phyloP scores from a whole-genome alignment of 2,888 invertebrate species.

The Smittia aterrima region DNA sequence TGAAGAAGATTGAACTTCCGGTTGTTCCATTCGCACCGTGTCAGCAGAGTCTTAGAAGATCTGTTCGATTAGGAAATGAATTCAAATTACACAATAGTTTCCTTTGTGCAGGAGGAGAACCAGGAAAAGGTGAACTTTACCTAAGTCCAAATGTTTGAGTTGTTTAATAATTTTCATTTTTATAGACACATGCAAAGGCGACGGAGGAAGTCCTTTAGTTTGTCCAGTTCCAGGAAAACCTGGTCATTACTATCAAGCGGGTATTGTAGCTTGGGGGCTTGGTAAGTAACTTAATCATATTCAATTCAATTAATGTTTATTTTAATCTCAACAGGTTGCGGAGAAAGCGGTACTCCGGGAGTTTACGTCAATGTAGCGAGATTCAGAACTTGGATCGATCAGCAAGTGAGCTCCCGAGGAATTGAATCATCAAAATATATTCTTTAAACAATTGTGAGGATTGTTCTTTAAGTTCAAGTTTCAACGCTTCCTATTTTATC shows the following conservation, averaged over 20 bases:
- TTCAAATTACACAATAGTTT: slow-evolving; percentile 70
- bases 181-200: background rate
- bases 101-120: slow-evolving; percentile 70
- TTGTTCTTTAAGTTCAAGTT: too few species aligned
- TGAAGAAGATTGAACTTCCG: slow-evolving; percentile 71
- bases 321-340: slow-evolving; percentile 59
- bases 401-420: too few species aligned
- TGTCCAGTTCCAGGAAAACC: slow-evolving; percentile 60
- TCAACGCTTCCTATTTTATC: too few species aligned
- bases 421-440: too few species aligned
- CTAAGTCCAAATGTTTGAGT: background rate
- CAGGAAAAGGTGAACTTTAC: slow-evolving; percentile 58
- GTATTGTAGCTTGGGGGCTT: slow-evolving; percentile 77
- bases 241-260: slow-evolving; percentile 68
- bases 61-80: slow-evolving; percentile 63
- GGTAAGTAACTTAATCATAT: slow-evolving; percentile 49
- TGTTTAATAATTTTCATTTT: background rate
- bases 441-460: too few species aligned
- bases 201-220: slow-evolving; percentile 62
- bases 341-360: slow-evolving; percentile 61
- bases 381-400: slow-evolving; percentile 65
- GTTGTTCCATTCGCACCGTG: slow-evolving; percentile 64
- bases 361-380: slow-evolving; percentile 66
- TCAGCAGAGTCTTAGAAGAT: slow-evolving; percentile 59
- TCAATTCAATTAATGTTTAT: background rate